Evolutionary conservation across 2,797 vertebrate species (phyloP).

Genomic region (Hippocampus kuda): DNA sequence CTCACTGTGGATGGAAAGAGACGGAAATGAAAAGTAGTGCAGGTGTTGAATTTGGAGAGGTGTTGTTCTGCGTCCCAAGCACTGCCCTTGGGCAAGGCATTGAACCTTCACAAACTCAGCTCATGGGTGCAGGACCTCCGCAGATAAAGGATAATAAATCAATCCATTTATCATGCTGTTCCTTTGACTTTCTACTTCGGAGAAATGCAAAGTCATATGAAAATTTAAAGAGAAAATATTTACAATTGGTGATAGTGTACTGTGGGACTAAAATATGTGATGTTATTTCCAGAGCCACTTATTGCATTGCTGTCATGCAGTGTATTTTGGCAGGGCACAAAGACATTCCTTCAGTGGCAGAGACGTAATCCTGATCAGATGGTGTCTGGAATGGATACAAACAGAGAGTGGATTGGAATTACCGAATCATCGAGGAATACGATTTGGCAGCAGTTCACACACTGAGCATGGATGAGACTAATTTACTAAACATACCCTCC

Average conservation of each 20-base stretch:
- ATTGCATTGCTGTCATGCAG: conserved; percentile 20
- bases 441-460: conserved; percentile 98
- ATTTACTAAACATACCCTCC: conserved; percentile 99
- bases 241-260: not conserved
- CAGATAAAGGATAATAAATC: not conserved
- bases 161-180: not conserved
- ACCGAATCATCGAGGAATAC: conserved; percentile 99
- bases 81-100: too few species aligned
- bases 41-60: too few species aligned
- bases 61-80: too few species aligned
- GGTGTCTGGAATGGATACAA: conserved; percentile 76
- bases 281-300: conserved; percentile 21
- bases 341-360: conserved; percentile 32
- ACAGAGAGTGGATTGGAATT: conserved; percentile 84
- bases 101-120: too few species aligned
- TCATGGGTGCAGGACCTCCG: not conserved
- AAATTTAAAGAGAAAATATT: not conserved
- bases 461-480: conserved; percentile 98
- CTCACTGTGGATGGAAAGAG: too few species aligned
- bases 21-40: too few species aligned
- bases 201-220: not conserved
- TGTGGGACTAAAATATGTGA: not conserved
- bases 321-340: conserved; percentile 19
- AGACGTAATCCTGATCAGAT: conserved; percentile 50
- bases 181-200: not conserved